These are phyloP conservation scores for Scopus umbretta DNA, from an alignment of 2,113 vertebrate species.

Conservation along the genomic window DNA sequence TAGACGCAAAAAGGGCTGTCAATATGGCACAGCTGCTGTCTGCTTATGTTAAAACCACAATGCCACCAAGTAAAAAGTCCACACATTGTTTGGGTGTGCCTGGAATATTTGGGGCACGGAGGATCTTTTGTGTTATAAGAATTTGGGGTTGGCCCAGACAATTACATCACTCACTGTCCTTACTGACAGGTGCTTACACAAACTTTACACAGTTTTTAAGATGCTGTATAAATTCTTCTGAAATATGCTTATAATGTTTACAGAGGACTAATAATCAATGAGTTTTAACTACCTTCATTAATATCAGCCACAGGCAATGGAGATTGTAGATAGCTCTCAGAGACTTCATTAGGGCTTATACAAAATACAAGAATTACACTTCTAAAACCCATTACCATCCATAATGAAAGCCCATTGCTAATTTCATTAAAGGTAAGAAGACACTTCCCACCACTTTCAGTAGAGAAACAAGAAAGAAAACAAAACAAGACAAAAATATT, in stretches of 20 bases:
- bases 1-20: neutral
- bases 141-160: neutral
- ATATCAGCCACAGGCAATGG: neutral
- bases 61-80: neutral
- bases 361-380: neutral
- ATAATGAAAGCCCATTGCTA: neutral
- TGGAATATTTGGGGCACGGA: neutral
- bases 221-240: neutral
- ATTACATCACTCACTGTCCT: neutral
- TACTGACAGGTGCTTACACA: neutral
- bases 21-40: neutral
- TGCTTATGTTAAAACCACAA: neutral
- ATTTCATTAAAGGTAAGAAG: neutral
- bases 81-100: neutral
- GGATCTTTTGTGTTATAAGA: neutral
- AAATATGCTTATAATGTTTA: neutral
- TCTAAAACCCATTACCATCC: neutral
- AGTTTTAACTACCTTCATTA: neutral
- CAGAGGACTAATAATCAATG: no score
- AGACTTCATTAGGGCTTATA: neutral
- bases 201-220: neutral
- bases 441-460: neutral
- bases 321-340: neutral
- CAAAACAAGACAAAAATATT: neutral
- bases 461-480: neutral